phyloP scores from a whole-genome alignment of 2,888 invertebrate genomes.

The Leptinotarsa tumamoca region DNA sequence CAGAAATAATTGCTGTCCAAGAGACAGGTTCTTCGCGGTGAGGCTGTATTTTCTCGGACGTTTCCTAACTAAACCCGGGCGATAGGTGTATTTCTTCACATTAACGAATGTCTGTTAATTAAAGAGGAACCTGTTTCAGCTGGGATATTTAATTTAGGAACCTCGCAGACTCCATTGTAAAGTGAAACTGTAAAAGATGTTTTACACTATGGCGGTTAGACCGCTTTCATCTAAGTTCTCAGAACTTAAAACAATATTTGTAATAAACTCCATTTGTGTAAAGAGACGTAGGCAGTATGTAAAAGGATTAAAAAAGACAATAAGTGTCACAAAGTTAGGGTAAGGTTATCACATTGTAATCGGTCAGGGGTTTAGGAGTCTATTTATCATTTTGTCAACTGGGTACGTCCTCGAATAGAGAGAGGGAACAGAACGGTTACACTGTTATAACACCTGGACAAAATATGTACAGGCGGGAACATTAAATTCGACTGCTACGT shows the following conservation, averaged over 20 bases:
- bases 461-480: slow-evolving; percentile 56
- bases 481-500: slow-evolving; percentile 54
- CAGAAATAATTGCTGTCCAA: slow-evolving; percentile 47
- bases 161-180: slow-evolving; percentile 52
- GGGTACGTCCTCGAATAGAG: slow-evolving; percentile 53
- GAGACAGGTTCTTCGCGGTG: slow-evolving; percentile 50
- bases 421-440: slow-evolving; percentile 61
- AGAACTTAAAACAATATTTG: slow-evolving; percentile 30
- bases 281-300: slow-evolving; percentile 31
- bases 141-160: slow-evolving; percentile 58
- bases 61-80: slow-evolving; percentile 46
- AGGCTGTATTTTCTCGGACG: slow-evolving; percentile 48
- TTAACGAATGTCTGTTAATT: slow-evolving; percentile 62
- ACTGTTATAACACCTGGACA: slow-evolving; percentile 62
- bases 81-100: slow-evolving; percentile 48
- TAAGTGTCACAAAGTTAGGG: slow-evolving; percentile 50
- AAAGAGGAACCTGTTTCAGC: slow-evolving; percentile 58
- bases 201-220: slow-evolving; percentile 40
- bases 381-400: slow-evolving; percentile 63
- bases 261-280: slow-evolving; percentile 24
- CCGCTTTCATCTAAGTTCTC: slow-evolving; percentile 24
- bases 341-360: slow-evolving; percentile 53
- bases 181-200: slow-evolving; percentile 44
- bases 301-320: slow-evolving; percentile 37
- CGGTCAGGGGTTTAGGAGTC: slow-evolving; percentile 55